Evolutionary conservation across 2,888 invertebrate genomes (phyloP).

Genomic region (Rhopalosiphum nymphaeae): DNA sequence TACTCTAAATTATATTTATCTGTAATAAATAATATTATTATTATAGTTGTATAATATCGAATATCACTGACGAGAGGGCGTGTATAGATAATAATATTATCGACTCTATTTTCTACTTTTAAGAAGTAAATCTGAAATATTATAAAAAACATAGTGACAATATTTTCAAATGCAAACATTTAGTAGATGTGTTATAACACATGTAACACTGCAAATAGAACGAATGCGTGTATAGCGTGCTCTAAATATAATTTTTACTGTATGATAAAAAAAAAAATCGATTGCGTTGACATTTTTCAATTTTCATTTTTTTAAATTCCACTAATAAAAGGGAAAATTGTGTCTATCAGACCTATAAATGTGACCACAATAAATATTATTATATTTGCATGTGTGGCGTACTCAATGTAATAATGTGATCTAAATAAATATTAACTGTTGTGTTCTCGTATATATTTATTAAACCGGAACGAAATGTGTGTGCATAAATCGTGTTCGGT

Average conservation of each 20-base stretch:
- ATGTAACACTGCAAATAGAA: background rate
- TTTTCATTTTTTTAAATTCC: background rate
- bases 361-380: background rate
- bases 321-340: background rate
- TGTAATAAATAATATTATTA: background rate
- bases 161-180: background rate
- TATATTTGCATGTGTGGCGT: background rate
- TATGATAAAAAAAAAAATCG: background rate
- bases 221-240: background rate
- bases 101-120: background rate
- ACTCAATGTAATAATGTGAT: background rate
- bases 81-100: background rate
- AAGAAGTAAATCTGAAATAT: background rate
- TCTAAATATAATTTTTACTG: background rate
- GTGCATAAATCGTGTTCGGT: slow-evolving; percentile 41
- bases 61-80: too few relatives aligned
- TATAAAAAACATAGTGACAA: background rate
- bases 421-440: background rate
- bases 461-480: slow-evolving; percentile 30
- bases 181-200: background rate
- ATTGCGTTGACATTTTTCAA: background rate
- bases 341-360: background rate
- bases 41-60: background rate
- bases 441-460: background rate
- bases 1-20: background rate